These are phyloP conservation scores for Epinotia nisella DNA, from an alignment of 2,888 invertebrate species.

Conservation along the genomic window DNA sequence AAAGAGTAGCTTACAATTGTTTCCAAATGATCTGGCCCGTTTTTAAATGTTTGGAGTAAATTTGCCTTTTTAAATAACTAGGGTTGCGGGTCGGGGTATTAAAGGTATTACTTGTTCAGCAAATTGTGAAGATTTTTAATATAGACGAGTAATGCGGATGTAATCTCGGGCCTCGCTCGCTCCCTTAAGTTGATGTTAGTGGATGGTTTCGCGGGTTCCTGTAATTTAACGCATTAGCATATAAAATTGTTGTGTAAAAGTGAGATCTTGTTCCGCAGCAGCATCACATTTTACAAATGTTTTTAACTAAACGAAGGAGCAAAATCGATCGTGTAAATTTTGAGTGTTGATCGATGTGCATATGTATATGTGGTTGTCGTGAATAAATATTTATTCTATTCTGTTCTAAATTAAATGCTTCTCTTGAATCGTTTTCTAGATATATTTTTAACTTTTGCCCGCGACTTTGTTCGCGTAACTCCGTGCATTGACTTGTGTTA, in stretches of 20 bases:
- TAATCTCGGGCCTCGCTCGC: constrained; percentile 32
- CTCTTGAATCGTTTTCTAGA: no score
- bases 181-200: constrained; percentile 24
- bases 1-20: constrained; percentile 35
- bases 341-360: no score
- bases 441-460: no score
- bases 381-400: no score
- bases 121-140: constrained; percentile 47
- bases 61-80: constrained; percentile 40
- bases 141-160: constrained; percentile 43
- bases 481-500: no score
- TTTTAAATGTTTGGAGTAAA: constrained; percentile 35
- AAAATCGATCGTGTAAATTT: no score
- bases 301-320: no score
- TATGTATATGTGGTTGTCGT: no score
- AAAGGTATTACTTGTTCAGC: constrained; percentile 47
- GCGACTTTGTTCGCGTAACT: no score
- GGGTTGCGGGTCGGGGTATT: constrained; percentile 39
- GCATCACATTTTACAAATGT: no score
- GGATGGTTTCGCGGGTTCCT: constrained; percentile 3
- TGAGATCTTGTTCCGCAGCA: no score
- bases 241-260: background rate
- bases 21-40: constrained; percentile 34
- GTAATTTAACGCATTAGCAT: constrained; percentile 4
- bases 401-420: no score